Evolutionary conservation across 2,888 invertebrate genomes (phyloP).

Genomic region (Trypoxylon attenuatum): DNA sequence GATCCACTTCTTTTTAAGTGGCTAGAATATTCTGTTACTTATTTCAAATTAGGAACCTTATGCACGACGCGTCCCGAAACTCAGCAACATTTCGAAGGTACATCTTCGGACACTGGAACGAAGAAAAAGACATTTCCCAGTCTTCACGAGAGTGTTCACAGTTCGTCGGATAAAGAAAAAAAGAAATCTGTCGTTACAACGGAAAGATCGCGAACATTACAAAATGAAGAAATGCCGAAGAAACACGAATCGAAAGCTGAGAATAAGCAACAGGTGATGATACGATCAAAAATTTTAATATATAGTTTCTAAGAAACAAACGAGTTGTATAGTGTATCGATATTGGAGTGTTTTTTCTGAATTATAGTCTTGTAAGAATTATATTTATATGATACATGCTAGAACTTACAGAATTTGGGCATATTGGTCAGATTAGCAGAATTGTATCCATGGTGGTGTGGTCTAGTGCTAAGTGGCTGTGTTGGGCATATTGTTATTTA

Average conservation of each 20-base stretch:
- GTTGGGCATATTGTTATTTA: conserved; percentile 79
- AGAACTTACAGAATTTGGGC: conserved; percentile 62
- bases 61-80: conserved; percentile 42
- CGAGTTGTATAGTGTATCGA: not conserved
- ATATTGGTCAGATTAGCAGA: conserved; percentile 69
- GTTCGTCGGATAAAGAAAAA: conserved; percentile 71
- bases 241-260: conserved; percentile 51
- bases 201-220: conserved; percentile 59
- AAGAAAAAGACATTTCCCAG: conserved; percentile 70
- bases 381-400: conserved; percentile 33
- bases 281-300: not conserved
- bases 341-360: conserved; percentile 2
- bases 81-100: conserved; percentile 60
- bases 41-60: conserved; percentile 58
- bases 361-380: conserved; percentile 7
- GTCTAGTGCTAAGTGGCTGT: conserved; percentile 77
- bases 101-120: conserved; percentile 63
- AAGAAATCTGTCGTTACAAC: conserved; percentile 53
- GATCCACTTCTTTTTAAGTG: conserved; percentile 82
- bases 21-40: conserved; percentile 77
- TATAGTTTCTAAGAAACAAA: not conserved
- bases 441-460: conserved; percentile 77
- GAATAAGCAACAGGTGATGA: conserved; percentile 54
- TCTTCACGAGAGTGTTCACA: conserved; percentile 71
- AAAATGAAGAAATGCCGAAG: conserved; percentile 45